A percentile compares a stretch with the other conserved stretches of the same genome.
Conservation (phyloP, 2,797 vertebrate species). For the Sphenodon punctatus region DNA sequence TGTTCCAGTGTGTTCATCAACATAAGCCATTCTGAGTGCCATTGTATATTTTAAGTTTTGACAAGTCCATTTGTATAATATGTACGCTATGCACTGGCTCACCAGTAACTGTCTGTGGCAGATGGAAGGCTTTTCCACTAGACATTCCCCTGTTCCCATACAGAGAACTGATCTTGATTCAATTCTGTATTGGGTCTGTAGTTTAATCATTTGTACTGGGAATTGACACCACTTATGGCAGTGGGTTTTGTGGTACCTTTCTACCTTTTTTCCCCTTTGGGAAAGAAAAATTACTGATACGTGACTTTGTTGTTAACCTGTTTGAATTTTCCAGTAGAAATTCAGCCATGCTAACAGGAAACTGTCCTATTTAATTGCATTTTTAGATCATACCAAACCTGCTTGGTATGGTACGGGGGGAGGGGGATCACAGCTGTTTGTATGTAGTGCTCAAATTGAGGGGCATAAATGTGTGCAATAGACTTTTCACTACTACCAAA, state of each 20-base stretch:
- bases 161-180: too few relatives aligned
- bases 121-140: neutral
- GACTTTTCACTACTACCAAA: neutral
- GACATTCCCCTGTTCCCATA: accelerated
- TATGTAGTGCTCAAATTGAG: neutral
- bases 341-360: neutral
- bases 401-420: neutral
- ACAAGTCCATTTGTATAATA: neutral
- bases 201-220: neutral
- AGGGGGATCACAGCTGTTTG: neutral
- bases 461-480: neutral
- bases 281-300: neutral
- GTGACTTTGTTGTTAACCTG: neutral
- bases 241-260: neutral
- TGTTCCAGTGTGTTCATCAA: accelerated
- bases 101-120: neutral
- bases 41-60: neutral
- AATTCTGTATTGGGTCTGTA: conserved; percentile 9
- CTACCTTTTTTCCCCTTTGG: neutral
- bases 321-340: neutral
- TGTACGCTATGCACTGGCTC: neutral
- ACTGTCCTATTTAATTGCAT: neutral
- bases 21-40: conserved; percentile 18
- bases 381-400: neutral
- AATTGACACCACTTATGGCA: neutral